phyloP scores from a whole-genome alignment of 2,797 vertebrate genomes.

The Pangasius djambal region DNA sequence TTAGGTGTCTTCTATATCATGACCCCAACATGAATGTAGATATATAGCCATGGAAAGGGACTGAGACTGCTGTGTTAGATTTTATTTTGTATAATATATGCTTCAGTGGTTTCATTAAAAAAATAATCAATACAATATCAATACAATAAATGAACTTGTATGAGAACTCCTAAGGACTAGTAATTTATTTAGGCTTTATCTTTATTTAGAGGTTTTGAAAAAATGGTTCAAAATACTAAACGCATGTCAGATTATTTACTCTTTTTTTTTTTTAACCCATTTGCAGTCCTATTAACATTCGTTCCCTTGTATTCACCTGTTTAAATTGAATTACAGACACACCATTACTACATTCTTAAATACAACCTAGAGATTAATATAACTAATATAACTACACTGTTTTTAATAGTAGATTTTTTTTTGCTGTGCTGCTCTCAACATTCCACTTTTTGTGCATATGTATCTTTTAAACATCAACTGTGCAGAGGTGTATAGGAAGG shows the following conservation, averaged over 20 bases:
- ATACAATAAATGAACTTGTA: constrained; percentile 67
- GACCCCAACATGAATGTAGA: constrained; percentile 29
- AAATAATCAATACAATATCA: constrained; percentile 47
- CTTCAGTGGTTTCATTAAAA: constrained; percentile 70
- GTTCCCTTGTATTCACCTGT: not conserved
- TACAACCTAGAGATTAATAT: not conserved
- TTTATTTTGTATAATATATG: constrained; percentile 80
- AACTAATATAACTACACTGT: not conserved
- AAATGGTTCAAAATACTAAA: not conserved
- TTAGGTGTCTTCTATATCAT: not conserved
- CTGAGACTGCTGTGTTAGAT: constrained; percentile 68
- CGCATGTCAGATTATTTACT: not conserved
- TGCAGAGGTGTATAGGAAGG: not conserved
- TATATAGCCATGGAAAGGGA: constrained; percentile 65
- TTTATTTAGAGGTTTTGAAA: not conserved
- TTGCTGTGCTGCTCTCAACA: not conserved
- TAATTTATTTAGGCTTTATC: not conserved
- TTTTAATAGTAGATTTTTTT: not conserved
- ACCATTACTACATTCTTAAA: not conserved
- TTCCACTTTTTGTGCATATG: not conserved
- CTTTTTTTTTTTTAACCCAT: not conserved
- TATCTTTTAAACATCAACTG: not conserved
- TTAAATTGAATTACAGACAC: not conserved
- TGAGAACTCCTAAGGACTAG: constrained; percentile 60
- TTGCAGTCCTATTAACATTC: not conserved